Evolutionary conservation across 2,797 vertebrate species (phyloP), one percentile per base, ranked within the genome.

Genomic region (Ataeniobius toweri): DNA sequence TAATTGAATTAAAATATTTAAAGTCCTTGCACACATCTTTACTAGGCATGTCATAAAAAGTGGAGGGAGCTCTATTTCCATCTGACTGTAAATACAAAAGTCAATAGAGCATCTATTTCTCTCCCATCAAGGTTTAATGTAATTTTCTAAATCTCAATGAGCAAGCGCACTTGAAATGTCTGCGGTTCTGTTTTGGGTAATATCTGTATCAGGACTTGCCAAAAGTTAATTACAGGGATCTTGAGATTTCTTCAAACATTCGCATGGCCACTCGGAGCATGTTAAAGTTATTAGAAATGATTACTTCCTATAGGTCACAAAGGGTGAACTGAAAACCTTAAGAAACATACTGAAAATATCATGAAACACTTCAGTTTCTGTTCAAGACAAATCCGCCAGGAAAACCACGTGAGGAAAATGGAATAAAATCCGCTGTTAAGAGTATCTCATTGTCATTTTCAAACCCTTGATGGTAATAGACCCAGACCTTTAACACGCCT

Each of bases 201-300:
- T 63, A 69, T 63, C 26, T 69, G 36, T 44, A 68, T 18, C 12
- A 31, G 26, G 59, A 16, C 31, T 5, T 44, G 48, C 6, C 13
- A 53, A 56, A 28, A 46, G 61, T 61, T 56, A 53, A 50, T 77
- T 76, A 56, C 41, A 63, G 8, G 8, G 68, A 41, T 71, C 26
- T 7, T 44, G 48, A 73, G 69, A 68, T 69, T 73, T 71, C 46
- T 48, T 63, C 59, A 77, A n/a, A 76, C 76, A 56, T 74, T 74
- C 31, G 58, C 14, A 41, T 65, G 22, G 63, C 28, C 63, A 71
- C 65, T 79, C 72, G 51, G 53, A 78, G 63, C 73, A 68, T 65
- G 70, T 88, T 85, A 80, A 80, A 83, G 76, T 74, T 74, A 81
- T 84, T 87, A 79, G 72, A 83, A 80, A 86, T 71, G 46, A 90